Conservation (phyloP, 2,888 invertebrate species). For the Rhagophthalmus giganteus region DNA sequence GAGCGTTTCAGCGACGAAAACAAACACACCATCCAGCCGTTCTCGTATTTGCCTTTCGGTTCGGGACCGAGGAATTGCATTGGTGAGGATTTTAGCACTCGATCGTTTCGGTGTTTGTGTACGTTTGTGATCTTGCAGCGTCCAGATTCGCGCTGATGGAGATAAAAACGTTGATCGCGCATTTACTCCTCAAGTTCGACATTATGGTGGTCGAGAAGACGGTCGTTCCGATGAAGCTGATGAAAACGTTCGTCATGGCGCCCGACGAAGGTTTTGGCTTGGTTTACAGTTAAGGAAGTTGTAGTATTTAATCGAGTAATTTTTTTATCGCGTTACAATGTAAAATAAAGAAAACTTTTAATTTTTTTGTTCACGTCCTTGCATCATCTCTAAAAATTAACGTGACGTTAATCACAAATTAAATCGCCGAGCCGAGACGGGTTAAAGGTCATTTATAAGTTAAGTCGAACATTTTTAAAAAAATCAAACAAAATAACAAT, state of each 20-base stretch:
- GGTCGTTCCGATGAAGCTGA: conserved; percentile 39
- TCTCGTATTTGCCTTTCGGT: conserved; percentile 60
- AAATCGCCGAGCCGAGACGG: no score
- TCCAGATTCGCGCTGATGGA: conserved; percentile 50
- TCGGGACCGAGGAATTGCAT: conserved; percentile 51
- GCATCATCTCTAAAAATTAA: no score
- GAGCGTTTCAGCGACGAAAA: conserved; percentile 61
- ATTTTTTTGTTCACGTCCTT: neutral
- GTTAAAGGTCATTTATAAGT: no score
- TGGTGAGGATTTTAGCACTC: conserved; percentile 37
- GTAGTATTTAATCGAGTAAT: neutral
- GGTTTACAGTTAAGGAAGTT: conserved; percentile 27
- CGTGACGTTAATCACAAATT: no score
- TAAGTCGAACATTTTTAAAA: no score
- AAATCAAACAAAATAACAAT: no score
- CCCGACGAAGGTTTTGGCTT: conserved; percentile 47
- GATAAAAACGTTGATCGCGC: conserved; percentile 50
- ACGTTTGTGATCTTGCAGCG: conserved; percentile 48
- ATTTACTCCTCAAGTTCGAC: conserved; percentile 46
- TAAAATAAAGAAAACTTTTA: neutral
- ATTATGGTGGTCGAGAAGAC: conserved; percentile 37
- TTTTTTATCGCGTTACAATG: neutral
- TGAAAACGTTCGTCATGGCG: conserved; percentile 49
- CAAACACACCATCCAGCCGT: conserved; percentile 56
- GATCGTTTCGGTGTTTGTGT: conserved; percentile 5